Percentiles rank a stretch among this genome's conserved stretches.
Conservation (phyloP, 2,797 vertebrate genomes). For the Malacoraja senta region DNA sequence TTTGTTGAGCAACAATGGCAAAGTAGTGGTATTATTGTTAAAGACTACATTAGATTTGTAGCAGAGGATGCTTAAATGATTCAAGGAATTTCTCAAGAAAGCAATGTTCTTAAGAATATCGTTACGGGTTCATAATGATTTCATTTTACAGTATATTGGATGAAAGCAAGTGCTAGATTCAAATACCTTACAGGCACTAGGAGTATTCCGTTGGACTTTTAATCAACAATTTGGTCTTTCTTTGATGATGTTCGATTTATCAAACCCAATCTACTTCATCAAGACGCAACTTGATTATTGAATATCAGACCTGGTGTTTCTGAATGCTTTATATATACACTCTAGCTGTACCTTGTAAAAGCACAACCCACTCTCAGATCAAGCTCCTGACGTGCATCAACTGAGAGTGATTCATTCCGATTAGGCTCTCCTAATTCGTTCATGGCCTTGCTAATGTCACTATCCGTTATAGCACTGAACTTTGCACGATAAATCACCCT, state of each 20-base stretch:
- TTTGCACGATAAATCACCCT: slow-evolving; percentile 74
- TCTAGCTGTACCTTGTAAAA: slow-evolving; percentile 74
- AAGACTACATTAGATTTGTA: too few species aligned
- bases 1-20: too few species aligned
- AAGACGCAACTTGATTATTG: neutral
- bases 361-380: slow-evolving; percentile 94
- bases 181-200: neutral
- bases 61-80: neutral
- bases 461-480: slow-evolving; percentile 96
- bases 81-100: neutral
- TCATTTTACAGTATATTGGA: neutral
- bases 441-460: slow-evolving; percentile 91
- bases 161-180: neutral
- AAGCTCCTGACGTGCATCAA: slow-evolving; percentile 92
- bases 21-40: too few species aligned
- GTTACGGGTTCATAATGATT: neutral
- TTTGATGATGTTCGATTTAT: neutral
- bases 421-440: slow-evolving; percentile 81
- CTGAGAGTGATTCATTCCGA: slow-evolving; percentile 81
- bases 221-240: neutral
- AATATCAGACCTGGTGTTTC: neutral
- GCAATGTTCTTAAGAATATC: neutral
- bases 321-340: neutral
- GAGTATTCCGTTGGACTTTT: neutral
- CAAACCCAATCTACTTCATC: neutral